Evolutionary conservation across 2,888 invertebrate species (phyloP).

Genomic region (Poecilobothrus nobilitatus): DNA sequence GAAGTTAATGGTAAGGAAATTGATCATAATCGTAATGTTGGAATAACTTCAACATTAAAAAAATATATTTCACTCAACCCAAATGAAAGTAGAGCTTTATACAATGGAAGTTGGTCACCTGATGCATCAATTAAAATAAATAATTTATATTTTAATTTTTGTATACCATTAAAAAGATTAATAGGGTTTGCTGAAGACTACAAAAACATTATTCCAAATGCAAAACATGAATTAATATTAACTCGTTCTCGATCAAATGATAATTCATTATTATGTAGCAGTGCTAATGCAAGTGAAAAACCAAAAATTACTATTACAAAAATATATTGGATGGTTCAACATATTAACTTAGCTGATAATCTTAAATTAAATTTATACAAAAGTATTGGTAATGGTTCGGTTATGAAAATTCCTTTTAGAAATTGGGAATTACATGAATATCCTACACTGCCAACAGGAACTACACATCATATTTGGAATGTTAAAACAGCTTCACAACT

Average conservation of each 20-base stretch:
- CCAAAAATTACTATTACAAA: slow-evolving; percentile 23
- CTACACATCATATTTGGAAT: slow-evolving; percentile 32
- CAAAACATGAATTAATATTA: slow-evolving; percentile 36
- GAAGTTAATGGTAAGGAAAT: slow-evolving; percentile 32
- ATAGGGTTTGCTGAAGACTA: slow-evolving; percentile 37
- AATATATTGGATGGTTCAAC: slow-evolving; percentile 26
- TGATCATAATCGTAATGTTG: slow-evolving; percentile 30
- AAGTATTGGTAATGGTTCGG: slow-evolving; percentile 9
- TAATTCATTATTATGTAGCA: slow-evolving; percentile 23
- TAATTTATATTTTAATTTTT: slow-evolving; percentile 28
- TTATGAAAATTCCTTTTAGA: slow-evolving; percentile 26
- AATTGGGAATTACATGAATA: slow-evolving; percentile 38
- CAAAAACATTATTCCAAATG: slow-evolving; percentile 34
- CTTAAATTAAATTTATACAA: slow-evolving; percentile 26
- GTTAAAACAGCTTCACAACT: slow-evolving; percentile 32
- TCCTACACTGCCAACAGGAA: slow-evolving; percentile 27
- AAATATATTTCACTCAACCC: slow-evolving; percentile 29
- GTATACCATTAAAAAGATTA: slow-evolving; percentile 28
- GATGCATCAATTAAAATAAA: slow-evolving; percentile 18
- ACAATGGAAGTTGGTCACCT: slow-evolving; percentile 29
- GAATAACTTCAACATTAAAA: slow-evolving; percentile 33
- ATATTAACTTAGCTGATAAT: slow-evolving; percentile 25
- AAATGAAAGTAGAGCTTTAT: slow-evolving; percentile 25
- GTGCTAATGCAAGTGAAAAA: slow-evolving; percentile 17
- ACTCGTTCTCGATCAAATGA: slow-evolving; percentile 29